Evolutionary conservation across 2,888 invertebrate species (phyloP).

Genomic region (Clanis bilineata): DNA sequence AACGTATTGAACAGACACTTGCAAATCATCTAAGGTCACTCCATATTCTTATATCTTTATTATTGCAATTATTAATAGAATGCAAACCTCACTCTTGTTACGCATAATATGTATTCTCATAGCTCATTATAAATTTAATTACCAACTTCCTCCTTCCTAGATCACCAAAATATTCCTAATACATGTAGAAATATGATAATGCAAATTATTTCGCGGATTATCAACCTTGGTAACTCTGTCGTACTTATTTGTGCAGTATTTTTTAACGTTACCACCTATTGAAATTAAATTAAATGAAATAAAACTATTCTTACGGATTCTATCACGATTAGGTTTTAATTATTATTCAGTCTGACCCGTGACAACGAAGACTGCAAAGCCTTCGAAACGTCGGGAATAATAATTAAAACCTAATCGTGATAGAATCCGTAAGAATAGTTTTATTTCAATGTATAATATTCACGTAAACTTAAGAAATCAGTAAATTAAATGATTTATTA

Average conservation of each 20-base stretch:
- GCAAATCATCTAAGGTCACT: background rate
- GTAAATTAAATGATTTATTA: too few species aligned
- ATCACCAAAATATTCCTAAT: background rate
- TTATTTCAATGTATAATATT: too few species aligned
- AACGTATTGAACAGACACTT: background rate
- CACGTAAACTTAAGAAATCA: too few species aligned
- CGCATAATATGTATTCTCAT: background rate
- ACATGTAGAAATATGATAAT: background rate
- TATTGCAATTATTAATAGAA: conserved; percentile 1
- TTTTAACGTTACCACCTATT: too few species aligned
- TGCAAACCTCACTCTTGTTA: background rate
- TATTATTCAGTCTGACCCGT: too few species aligned
- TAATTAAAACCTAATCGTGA: too few species aligned
- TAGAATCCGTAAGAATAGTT: too few species aligned
- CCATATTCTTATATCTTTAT: background rate
- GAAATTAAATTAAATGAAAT: too few species aligned
- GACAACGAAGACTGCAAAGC: too few species aligned
- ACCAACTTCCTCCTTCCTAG: conserved; percentile 8
- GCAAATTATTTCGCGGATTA: conserved; percentile 11
- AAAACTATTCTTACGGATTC: too few species aligned
- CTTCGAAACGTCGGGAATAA: too few species aligned
- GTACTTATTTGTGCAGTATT: background rate
- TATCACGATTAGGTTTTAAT: too few species aligned
- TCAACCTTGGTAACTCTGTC: conserved; percentile 8
- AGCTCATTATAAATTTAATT: conserved; percentile 10